Percentiles rank a stretch among this genome's conserved stretches.
Evolutionary conservation across 2,113 vertebrate genomes (phyloP).

Genomic region (Cyphomyrus plagiostoma): DNA sequence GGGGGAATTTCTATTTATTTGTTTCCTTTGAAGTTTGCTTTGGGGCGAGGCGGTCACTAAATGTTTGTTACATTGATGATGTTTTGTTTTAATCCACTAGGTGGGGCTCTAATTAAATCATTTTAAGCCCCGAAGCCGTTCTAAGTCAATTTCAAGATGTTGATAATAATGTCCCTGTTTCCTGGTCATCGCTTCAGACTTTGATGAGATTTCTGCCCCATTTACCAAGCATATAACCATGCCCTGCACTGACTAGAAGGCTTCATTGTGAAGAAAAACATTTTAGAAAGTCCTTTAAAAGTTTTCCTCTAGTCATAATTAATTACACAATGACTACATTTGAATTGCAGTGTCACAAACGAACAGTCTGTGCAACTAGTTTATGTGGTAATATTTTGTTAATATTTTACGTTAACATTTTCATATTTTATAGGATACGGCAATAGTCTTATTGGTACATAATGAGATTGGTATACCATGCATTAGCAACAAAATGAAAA

Average conservation of each 20-base stretch:
- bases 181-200: neutral
- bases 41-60: neutral
- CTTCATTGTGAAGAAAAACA: neutral
- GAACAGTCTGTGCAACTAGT: neutral
- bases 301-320: neutral
- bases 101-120: neutral
- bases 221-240: neutral
- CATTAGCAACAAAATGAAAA: neutral
- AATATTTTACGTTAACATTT: neutral
- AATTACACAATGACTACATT: neutral
- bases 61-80: neutral
- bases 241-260: neutral
- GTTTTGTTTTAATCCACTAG: neutral
- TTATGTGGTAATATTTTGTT: neutral
- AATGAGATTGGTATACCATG: neutral
- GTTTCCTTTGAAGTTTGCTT: neutral
- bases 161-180: neutral
- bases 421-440: neutral
- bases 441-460: neutral
- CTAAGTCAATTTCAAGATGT: neutral
- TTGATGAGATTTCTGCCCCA: neutral
- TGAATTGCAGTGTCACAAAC: neutral
- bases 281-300: constrained; percentile 2
- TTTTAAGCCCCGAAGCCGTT: neutral
- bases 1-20: neutral